Conservation (phyloP, 2,888 invertebrate species). For the Sminthurinus aureus region DNA sequence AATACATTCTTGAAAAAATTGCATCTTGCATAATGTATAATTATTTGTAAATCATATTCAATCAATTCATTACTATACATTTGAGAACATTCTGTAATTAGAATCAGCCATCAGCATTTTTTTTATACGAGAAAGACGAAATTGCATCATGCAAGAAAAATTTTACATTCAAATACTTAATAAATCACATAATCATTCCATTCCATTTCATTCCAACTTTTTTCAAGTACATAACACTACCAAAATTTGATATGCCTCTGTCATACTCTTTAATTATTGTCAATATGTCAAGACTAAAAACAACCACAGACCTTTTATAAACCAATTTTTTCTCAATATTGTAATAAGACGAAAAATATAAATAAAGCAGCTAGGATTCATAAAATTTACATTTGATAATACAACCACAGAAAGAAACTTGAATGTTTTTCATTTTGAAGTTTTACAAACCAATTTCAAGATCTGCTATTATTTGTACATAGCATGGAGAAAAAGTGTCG, state of each 20-base stretch:
- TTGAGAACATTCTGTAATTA: neutral
- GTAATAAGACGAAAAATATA: no score
- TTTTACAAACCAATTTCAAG: neutral
- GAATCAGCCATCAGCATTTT: constrained; percentile 25
- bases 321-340: neutral
- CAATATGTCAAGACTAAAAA: neutral
- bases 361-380: no score
- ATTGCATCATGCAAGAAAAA: constrained; percentile 27
- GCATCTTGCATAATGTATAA: neutral
- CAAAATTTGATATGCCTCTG: neutral
- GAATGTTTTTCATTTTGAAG: no score
- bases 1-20: no score
- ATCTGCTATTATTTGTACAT: neutral
- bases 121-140: neutral
- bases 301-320: neutral
- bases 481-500: neutral
- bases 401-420: no score
- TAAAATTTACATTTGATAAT: no score
- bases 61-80: neutral
- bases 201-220: neutral
- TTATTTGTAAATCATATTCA: neutral
- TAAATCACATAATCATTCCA: constrained; percentile 4
- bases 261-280: neutral
- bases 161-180: constrained; percentile 20
- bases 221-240: neutral